A percentile compares a stretch with the other conserved stretches of the same genome.
phyloP scores from a whole-genome alignment of 2,113 vertebrate species.

The Sitta europaea region DNA sequence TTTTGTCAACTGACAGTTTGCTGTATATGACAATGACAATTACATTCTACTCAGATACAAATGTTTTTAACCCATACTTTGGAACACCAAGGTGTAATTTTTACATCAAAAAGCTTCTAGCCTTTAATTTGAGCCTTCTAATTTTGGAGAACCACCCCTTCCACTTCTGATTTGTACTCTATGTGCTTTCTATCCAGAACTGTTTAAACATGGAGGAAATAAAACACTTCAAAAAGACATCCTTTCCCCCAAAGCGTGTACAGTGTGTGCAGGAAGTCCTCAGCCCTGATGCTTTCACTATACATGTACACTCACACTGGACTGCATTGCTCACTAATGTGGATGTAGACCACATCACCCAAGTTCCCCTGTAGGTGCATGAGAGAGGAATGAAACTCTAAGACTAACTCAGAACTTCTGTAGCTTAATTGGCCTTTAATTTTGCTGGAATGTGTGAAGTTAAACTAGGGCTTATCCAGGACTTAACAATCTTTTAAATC shows the following conservation, averaged over 20 bases:
- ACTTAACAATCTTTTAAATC: neutral
- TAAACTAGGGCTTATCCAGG: neutral
- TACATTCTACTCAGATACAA: neutral
- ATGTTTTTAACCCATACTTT: neutral
- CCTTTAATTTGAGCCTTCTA: neutral
- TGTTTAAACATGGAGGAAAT: neutral
- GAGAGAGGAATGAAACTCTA: neutral
- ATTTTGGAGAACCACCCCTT: neutral
- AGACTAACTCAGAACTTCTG: neutral
- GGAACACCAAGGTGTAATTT: neutral
- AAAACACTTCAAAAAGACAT: neutral
- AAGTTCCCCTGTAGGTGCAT: neutral
- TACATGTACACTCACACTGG: neutral
- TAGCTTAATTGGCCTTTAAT: neutral
- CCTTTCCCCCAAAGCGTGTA: neutral
- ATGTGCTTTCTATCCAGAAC: neutral
- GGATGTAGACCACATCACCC: neutral
- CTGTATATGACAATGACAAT: neutral
- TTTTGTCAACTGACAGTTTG: neutral
- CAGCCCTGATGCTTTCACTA: rapidly evolving
- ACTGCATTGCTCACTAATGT: neutral
- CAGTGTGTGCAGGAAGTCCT: rapidly evolving
- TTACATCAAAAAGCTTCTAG: neutral
- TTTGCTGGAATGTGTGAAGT: neutral
- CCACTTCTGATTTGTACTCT: neutral